Conservation (phyloP, 1,140 invertebrate genomes). For the Sarcophaga peregrina region DNA sequence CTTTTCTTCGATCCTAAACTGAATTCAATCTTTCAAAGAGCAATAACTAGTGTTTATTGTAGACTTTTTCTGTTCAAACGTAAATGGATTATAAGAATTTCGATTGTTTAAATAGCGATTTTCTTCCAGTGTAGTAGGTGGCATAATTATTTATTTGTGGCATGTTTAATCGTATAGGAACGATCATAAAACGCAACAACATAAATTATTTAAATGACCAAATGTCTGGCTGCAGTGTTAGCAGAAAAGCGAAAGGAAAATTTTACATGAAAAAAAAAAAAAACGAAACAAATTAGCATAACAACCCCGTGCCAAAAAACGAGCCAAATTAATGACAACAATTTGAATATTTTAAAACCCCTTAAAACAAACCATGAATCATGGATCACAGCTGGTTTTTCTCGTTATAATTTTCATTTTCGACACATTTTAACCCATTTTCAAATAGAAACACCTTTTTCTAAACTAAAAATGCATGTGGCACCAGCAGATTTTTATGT, state of each 20-base stretch:
- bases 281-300: conserved; percentile 4
- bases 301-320: conserved; percentile 11
- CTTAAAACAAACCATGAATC: neutral
- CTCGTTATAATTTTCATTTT: neutral
- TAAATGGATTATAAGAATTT: no score
- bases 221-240: neutral
- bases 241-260: no score
- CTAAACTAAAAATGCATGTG: neutral
- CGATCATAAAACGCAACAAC: neutral
- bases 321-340: neutral
- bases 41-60: no score
- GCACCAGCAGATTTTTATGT: neutral
- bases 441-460: conserved; percentile 2
- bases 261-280: neutral
- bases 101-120: no score
- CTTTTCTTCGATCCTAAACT: no score
- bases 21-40: no score
- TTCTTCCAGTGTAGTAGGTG: neutral
- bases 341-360: neutral
- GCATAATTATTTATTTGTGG: neutral
- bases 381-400: neutral
- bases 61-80: no score
- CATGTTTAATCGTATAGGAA: neutral
- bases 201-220: neutral
- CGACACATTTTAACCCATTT: conserved; percentile 3